Percentiles rank a stretch among this genome's conserved stretches.
Evolutionary conservation across 2,888 invertebrate genomes (phyloP).

Genomic region (Athripsodes cinereus): DNA sequence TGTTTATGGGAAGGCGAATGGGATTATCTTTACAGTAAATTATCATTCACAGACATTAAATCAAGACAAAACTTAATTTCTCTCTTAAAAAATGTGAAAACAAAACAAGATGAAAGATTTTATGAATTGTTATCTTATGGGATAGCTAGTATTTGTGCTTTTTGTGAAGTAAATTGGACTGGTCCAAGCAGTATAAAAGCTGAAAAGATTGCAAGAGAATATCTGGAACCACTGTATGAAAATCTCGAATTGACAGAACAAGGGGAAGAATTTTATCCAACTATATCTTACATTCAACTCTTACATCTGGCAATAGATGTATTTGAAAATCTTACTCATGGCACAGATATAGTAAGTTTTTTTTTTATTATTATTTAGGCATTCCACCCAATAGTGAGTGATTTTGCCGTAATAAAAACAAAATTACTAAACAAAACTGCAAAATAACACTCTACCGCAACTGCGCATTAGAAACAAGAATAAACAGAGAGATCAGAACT

Average conservation of each 20-base stretch:
- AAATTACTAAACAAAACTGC: too few relatives aligned
- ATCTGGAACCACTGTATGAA: conserved; percentile 43
- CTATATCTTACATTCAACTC: conserved; percentile 53
- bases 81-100: not conserved
- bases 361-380: too few relatives aligned
- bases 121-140: conserved; percentile 49
- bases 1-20: not conserved
- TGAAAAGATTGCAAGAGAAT: conserved; percentile 37
- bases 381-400: too few relatives aligned
- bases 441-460: too few relatives aligned
- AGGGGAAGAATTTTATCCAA: conserved; percentile 63
- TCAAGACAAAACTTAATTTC: not conserved
- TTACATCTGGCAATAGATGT: conserved; percentile 38
- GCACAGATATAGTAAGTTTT: not conserved
- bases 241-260: conserved; percentile 45
- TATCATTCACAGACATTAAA: not conserved
- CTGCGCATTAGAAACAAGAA: too few relatives aligned
- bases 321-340: conserved; percentile 32
- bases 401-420: too few relatives aligned
- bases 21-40: not conserved
- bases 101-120: conserved; percentile 8
- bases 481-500: too few relatives aligned
- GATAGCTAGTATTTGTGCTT: conserved; percentile 61
- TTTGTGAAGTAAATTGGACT: conserved; percentile 78
- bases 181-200: conserved; percentile 55